Evolutionary conservation across 2,797 vertebrate species (phyloP).

Genomic region (Babyrousa celebensis): DNA sequence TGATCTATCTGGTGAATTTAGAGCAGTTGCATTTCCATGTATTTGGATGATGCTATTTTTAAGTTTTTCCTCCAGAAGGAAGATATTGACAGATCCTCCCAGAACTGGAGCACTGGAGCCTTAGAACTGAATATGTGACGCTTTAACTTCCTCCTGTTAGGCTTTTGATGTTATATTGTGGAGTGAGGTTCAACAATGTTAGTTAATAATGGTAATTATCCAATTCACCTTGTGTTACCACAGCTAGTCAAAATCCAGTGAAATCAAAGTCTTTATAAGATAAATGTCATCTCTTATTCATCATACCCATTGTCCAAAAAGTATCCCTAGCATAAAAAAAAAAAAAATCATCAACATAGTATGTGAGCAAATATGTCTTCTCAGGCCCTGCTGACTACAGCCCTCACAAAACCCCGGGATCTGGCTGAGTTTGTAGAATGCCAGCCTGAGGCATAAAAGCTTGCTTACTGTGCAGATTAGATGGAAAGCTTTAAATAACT

Average conservation of each 20-base stretch:
- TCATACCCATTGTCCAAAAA: background rate
- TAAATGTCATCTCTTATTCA: background rate
- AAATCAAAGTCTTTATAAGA: slow-evolving; percentile 33
- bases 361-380: slow-evolving; percentile 75
- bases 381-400: slow-evolving; percentile 71
- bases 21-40: slow-evolving; percentile 75
- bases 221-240: background rate
- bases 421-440: slow-evolving; percentile 74
- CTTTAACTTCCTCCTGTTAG: background rate
- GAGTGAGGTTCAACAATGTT: slow-evolving; percentile 41
- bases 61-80: slow-evolving; percentile 58
- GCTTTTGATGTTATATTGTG: slow-evolving; percentile 26
- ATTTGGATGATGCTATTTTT: slow-evolving; percentile 70
- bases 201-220: slow-evolving; percentile 36
- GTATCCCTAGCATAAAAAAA: background rate
- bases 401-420: slow-evolving; percentile 67
- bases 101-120: slow-evolving; percentile 29
- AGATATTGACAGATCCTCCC: slow-evolving; percentile 51
- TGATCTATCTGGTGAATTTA: slow-evolving; percentile 73
- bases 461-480: slow-evolving; percentile 82
- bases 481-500: slow-evolving; percentile 70
- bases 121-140: slow-evolving; percentile 60
- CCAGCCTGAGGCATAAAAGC: slow-evolving; percentile 71
- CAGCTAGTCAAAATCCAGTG: background rate
- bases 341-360: slow-evolving; percentile 20